phyloP scores from a whole-genome alignment of 2,113 vertebrate species.

The Plotosus lineatus region DNA sequence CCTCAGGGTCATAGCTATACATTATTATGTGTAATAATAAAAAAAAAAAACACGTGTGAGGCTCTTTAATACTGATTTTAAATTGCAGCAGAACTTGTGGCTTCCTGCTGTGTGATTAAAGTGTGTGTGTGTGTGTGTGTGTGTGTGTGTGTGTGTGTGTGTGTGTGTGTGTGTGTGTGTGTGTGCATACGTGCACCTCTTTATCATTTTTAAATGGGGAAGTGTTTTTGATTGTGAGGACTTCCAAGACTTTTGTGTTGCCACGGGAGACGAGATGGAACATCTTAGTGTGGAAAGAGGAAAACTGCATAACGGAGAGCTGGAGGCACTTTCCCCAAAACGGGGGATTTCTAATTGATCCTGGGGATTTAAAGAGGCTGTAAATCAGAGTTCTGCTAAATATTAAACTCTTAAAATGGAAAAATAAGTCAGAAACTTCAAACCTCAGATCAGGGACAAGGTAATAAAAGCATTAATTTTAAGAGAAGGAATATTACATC shows the following conservation, averaged over 20 bases:
- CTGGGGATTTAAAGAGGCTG: not conserved
- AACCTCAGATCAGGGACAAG: not conserved
- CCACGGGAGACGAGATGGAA: not conserved
- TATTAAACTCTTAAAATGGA: not conserved
- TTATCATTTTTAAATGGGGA: too few relatives aligned
- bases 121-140: conserved; percentile 1
- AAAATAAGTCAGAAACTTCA: not conserved
- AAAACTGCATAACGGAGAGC: not conserved
- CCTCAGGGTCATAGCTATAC: too few relatives aligned
- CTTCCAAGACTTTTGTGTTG: not conserved
- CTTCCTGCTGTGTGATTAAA: not conserved
- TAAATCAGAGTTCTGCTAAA: not conserved
- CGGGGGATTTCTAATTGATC: not conserved
- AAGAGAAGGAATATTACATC: not conserved
- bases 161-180: conserved; percentile 4
- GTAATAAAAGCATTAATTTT: not conserved
- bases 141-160: conserved; percentile 18
- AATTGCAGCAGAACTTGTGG: not conserved
- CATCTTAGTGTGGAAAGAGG: not conserved
- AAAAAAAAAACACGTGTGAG: not conserved
- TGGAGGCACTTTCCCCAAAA: not conserved
- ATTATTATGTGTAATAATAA: too few relatives aligned
- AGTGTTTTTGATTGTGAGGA: not conserved
- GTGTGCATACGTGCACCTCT: not conserved
- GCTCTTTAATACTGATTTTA: not conserved